Base-by-base conservation (phyloP, 2,113 vertebrate species). In the Dasyprocta punctata region DNA sequence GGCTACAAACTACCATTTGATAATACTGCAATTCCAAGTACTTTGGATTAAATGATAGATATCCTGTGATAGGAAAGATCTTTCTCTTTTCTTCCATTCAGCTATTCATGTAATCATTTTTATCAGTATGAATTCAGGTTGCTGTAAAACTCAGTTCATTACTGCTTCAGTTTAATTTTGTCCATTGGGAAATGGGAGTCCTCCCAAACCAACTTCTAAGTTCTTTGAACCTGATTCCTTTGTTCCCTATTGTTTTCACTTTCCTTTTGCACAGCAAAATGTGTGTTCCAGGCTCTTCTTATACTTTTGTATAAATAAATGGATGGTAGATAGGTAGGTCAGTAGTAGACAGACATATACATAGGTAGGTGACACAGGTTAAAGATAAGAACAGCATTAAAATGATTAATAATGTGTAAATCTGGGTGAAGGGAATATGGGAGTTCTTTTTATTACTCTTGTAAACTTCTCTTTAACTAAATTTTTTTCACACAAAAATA, bases 161-260 rank as follows among this genome's bases (percentile, higher is more conserved):
- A 69, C 13, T n/a, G n/a, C 41, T 67, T 63, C 12, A 49, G 22
- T 56, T 89, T 89, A 84, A 67, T 82, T 92, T 83, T 83, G 14
- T 65, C n/a, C 30, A 12, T 61, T 61, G 4, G 58, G 28, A 8
- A 60, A 47, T 60, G 20, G 17, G 69, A 89, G 6, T 4, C 54
- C 11, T 80, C 49, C 69, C 28, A 30, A 30, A 83, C 8, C 81
- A 41, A 17, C 22, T 65, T 33, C 33, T 78, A 3, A 12, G 17
- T 65, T 38, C n/a, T 86, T 63, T 81, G 36, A 52, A 38, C 61
- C 1, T 80, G 22, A 80, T 14, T 6, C 14, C 3, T 52, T 95
- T 77, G 2, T 28, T 89, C 49, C 47, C 30, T 69, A 14, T 65
- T 87, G 38, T 41, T 65, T 38, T 3, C 4, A 13, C 4, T 56